phyloP scores from a whole-genome alignment of 1,140 invertebrate species.

The Diorhabda sublineata region DNA sequence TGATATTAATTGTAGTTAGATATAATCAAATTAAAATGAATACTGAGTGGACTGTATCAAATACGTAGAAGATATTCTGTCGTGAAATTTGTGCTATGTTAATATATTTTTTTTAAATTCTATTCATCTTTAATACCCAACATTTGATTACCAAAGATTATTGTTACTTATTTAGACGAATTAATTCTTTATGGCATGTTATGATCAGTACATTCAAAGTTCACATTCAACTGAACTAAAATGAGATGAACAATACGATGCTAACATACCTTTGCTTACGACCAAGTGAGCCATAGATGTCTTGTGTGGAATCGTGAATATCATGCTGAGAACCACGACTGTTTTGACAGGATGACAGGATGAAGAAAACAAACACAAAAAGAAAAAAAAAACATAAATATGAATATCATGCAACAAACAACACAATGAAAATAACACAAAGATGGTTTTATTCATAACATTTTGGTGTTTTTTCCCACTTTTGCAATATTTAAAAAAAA shows the following conservation, averaged over 20 bases:
- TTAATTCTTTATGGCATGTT: too few species aligned
- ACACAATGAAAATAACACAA: constrained; percentile 27
- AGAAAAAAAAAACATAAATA: constrained; percentile 29
- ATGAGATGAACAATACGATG: not conserved
- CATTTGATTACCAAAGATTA: too few species aligned
- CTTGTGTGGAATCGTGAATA: constrained; percentile 60
- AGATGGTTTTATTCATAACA: constrained; percentile 6
- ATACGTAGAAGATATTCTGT: too few species aligned
- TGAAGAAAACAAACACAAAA: constrained; percentile 27
- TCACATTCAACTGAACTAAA: not conserved
- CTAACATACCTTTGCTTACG: constrained; percentile 62
- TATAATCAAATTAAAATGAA: too few species aligned
- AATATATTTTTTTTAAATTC: too few species aligned
- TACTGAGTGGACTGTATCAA: too few species aligned
- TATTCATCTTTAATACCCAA: too few species aligned
- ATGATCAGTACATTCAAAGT: too few species aligned
- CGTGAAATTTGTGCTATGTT: too few species aligned
- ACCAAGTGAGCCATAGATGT: constrained; percentile 56
- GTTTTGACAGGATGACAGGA: constrained; percentile 28
- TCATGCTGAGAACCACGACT: constrained; percentile 66
- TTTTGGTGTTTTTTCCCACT: not conserved
- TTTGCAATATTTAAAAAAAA: not conserved
- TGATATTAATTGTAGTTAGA: too few species aligned
- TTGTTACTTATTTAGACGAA: too few species aligned
- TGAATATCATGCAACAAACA: constrained; percentile 21